Base-by-base conservation (phyloP, 1,140 invertebrate species). In the Cataglyphis hispanica region DNA sequence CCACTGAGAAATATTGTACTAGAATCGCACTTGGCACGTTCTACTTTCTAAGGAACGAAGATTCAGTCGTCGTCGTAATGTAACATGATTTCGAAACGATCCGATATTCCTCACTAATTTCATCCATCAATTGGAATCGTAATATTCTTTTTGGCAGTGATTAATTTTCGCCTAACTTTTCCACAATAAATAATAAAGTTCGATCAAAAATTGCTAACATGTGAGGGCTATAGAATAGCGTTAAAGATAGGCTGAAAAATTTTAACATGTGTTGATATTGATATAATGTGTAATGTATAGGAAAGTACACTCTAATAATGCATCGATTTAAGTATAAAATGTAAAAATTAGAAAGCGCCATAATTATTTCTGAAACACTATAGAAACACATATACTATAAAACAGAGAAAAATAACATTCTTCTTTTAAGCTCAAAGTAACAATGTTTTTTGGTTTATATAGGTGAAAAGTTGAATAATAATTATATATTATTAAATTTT, bases 51-150 rank as follows among this genome's bases (percentile, higher is more conserved):
- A 81, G 25, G 13, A 37, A 80, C 10, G 46, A 80, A 11, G 56
- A 81, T 70, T 58, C 31, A 70, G 40, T 67, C 25, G 43, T 19
- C n/a, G 8, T 66, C n/a, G 34, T 69, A 53, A 69, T 80, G 31
- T 69, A 56, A 80, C 22, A 31, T 53, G 43, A 69, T 69, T 80
- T 37, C 31, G 16, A 67, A 69, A 8, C n/a, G 8, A 10, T 56
- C 61, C 10, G 34, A 80, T 81, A 72, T 81, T 67, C 16, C 34
- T 60, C 60, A 50, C 37, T n/a, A 7, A 67, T 80, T 22, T 81
- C 19, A 60, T 22, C 1, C 19, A 19, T 16, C 31, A 69, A 69
- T 56, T 67, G 0, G 0, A 70, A 1, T 56, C 16, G n/a, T 31
- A 16, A 27, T 10, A 8, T 81, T 58, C 1, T 27, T 46, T 22